Evolutionary conservation across 2,797 vertebrate genomes (phyloP), one percentile per base, ranked within the genome.

Genomic region (Takifugu ocellatus): DNA sequence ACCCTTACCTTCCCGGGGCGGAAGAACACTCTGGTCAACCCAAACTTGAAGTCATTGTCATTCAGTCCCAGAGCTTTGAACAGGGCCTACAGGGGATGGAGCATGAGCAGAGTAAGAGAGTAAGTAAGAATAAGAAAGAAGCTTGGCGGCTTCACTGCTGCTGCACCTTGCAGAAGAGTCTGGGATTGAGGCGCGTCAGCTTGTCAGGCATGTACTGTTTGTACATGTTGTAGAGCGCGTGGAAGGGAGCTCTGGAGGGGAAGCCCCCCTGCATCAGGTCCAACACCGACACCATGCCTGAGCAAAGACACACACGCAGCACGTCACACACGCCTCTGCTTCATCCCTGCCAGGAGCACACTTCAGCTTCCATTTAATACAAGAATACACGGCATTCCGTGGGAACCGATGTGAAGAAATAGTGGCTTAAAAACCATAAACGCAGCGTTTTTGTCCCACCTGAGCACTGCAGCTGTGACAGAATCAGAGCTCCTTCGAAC

Each of bases 191-290:
- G 11, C 97, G 92, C 56, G 94, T 92, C 42, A 99, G 87, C 74
- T 98, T 98, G 44, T 85, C 92, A 5, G 97, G 97, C 91, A 99
- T 93, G 39, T 96, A 99, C 63, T 95, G 91, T 83, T 99, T 95
- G 75, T 99, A 99, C 97, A 99, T 98, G 81, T 96, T 98, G 87
- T 99, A 99, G 5, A 99, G 93, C 66, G 98, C 97, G 33, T 99
- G 96, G 89, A 99, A 99, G 1, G 96, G 94, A 49, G 97, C 97
- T 76, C 97, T 88, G 21, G 97, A 99, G 2, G 97, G 97, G 73
- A 99, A 99, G 10, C 97, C 97, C 0, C 97, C 97, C 81, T 99
- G 97, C 97, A 99, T 99, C 77, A 99, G 88, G 84, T 99, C 97
- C 88, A 99, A 81, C 70, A 99, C 97, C 0, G 97, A 98, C 71